Conservation (phyloP, 2,797 vertebrate genomes). For the Picus viridis region DNA sequence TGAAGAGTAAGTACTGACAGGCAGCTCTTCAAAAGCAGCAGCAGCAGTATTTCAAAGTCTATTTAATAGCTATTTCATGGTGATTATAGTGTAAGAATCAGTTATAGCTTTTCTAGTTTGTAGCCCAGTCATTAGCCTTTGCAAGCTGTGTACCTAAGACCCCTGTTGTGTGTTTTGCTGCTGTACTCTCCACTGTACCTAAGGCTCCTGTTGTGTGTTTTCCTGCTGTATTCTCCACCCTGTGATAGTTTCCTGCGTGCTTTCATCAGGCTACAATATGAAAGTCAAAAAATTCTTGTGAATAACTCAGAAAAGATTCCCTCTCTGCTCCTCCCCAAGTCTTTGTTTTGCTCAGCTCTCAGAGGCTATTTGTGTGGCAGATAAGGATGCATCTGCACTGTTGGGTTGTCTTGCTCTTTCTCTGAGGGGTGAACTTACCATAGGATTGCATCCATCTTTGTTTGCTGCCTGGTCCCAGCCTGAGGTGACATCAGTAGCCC, state of each 20-base stretch:
- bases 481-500: neutral
- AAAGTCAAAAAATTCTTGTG: neutral
- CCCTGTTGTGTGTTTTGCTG: neutral
- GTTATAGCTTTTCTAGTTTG: neutral
- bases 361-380: neutral
- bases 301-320: neutral
- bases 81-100: neutral
- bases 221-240: neutral
- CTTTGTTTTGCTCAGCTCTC: neutral
- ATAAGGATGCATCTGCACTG: neutral
- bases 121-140: neutral
- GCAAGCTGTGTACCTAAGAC: neutral
- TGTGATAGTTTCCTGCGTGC: neutral
- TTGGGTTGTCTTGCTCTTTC: neutral
- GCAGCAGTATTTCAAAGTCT: neutral
- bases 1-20: neutral
- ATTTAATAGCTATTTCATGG: neutral
- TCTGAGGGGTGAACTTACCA: neutral
- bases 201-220: neutral
- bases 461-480: neutral
- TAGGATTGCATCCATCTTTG: neutral
- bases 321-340: neutral
- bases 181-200: neutral
- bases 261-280: neutral
- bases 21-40: neutral